phyloP scores from a whole-genome alignment of 2,797 vertebrate genomes.

The Eulemur coronatus region DNA sequence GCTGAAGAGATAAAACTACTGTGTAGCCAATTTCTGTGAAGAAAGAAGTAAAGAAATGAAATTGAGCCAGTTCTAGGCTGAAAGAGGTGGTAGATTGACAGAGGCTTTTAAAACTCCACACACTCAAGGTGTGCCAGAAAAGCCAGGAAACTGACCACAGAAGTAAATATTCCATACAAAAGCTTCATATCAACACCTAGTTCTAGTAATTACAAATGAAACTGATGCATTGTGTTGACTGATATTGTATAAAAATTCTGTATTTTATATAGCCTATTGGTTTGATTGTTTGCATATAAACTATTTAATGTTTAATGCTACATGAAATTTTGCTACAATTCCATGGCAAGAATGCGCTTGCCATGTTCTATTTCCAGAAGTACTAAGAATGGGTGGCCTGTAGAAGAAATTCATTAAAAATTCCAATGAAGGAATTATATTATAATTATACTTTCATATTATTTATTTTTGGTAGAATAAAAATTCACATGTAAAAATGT shows the following conservation, averaged over 20 bases:
- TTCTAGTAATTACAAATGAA: neutral
- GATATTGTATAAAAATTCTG: neutral
- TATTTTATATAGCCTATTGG: neutral
- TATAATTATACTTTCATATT: neutral
- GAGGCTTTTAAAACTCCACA: neutral
- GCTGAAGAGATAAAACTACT: neutral
- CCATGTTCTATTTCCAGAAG: neutral
- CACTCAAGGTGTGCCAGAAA: neutral
- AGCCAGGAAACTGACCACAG: neutral
- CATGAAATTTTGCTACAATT: neutral
- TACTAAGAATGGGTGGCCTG: neutral
- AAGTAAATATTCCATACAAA: neutral
- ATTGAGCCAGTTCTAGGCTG: neutral
- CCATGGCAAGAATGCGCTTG: neutral
- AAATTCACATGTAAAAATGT: neutral
- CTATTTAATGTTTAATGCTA: neutral
- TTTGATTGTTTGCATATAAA: neutral
- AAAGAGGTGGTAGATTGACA: neutral
- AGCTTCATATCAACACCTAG: neutral
- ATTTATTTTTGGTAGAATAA: neutral
- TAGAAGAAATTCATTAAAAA: neutral
- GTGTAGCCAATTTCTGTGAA: neutral
- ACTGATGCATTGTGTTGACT: neutral
- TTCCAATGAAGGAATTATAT: neutral
- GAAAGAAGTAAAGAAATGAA: neutral